Base-by-base conservation (phyloP, 2,888 invertebrate species). In the Torymus aiolomorphi region DNA sequence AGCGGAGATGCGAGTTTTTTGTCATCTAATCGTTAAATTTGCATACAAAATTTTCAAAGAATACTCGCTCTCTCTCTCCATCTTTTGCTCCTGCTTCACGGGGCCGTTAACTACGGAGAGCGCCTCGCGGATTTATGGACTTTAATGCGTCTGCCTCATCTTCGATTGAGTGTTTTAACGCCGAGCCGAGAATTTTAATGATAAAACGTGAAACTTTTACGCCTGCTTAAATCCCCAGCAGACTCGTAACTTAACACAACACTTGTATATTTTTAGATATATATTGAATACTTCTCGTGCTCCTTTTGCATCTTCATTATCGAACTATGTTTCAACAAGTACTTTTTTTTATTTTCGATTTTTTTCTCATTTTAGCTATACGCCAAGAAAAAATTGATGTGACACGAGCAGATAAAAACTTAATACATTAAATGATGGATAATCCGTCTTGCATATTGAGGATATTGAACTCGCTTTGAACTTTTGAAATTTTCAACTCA, bases 21-120 rank as follows among this genome's bases (percentile, higher is more conserved):
- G 31, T 73, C 62, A 16, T 56, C 61, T 73, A 73, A 73, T 78
- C 78, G 20, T 67, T 31, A 59, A 62, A 78, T 73, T 73, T 73
- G 62, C 72, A 73, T 78, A 56, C 61, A 49, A 62, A 67, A 56
- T 78, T 78, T 78, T 67, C 18, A 14, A 16, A 49, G 76, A 24
- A 31, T 54, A 62, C n/a, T 5, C 42, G 42, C 8, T 42, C 42
- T 42, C 42, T 42, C 8, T 8, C 42, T 42, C 31, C 5, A 3
- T 31, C 42, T 42, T 8, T 42, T 42, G 42, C 42, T 42, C 8
- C 42, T 42, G 42, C 42, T 42, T 42, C 42, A 5, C 8, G 42
- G 42, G 42, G 5, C 42, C 42, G 42, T 42, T 42, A 42, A 42
- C 59, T 24, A 2, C 4, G 62, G 8, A 31, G 42, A 42, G 42